Conservation (phyloP, 2,888 invertebrate species). For the Himalopsyche kuldschensis region DNA sequence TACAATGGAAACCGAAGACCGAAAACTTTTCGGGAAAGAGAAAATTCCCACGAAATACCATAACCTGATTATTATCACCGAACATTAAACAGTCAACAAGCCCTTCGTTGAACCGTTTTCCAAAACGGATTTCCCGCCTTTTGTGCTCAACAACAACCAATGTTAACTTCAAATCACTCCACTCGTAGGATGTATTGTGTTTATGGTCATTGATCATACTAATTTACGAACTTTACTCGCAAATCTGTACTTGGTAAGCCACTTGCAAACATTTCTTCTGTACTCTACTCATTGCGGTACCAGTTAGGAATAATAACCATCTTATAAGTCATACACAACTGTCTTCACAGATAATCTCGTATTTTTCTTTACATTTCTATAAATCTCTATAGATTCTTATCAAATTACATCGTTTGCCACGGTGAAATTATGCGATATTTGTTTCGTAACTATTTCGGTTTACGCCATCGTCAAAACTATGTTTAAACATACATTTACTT, state of each 20-base stretch:
- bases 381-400: too few relatives aligned
- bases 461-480: too few relatives aligned
- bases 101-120: neutral
- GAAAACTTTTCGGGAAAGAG: neutral
- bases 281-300: neutral
- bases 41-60: neutral
- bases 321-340: too few relatives aligned
- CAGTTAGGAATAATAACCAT: too few relatives aligned
- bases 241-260: neutral
- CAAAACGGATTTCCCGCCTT: neutral
- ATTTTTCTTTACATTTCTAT: too few relatives aligned
- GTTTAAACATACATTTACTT: too few relatives aligned
- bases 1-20: neutral
- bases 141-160: neutral
- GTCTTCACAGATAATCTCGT: too few relatives aligned
- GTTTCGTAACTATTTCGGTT: too few relatives aligned
- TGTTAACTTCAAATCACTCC: neutral
- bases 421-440: too few relatives aligned
- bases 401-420: too few relatives aligned
- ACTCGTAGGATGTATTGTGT: neutral
- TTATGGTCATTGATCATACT: neutral
- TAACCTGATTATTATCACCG: neutral
- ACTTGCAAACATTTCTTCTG: neutral
- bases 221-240: neutral
- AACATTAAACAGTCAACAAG: neutral